Conservation (phyloP, 2,888 invertebrate species). For the Hyposoter didymator region DNA sequence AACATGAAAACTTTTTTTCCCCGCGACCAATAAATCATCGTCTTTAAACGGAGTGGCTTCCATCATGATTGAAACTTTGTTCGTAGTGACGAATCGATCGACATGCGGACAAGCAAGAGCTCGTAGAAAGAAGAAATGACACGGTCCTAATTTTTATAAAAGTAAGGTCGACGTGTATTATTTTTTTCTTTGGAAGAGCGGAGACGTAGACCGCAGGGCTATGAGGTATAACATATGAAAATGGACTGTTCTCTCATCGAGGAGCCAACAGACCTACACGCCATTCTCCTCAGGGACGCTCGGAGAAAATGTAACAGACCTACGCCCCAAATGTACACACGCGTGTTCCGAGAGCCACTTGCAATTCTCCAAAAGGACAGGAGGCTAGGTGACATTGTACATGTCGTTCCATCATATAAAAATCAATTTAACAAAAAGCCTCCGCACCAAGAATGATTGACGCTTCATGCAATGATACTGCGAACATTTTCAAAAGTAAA, state of each 20-base stretch:
- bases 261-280: conserved; percentile 24
- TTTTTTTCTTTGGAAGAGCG: not conserved
- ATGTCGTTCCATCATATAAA: conserved; percentile 70
- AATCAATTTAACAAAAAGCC: conserved; percentile 78
- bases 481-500: not conserved
- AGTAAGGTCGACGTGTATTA: not conserved
- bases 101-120: not conserved
- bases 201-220: not conserved
- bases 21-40: conserved; percentile 9
- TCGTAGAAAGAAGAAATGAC: not conserved
- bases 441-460: conserved; percentile 67
- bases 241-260: conserved; percentile 29
- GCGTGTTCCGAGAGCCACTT: conserved; percentile 44
- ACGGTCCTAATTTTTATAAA: conserved; percentile 33
- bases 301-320: conserved; percentile 6
- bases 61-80: conserved; percentile 9
- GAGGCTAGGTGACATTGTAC: conserved; percentile 17
- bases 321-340: conserved; percentile 50
- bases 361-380: conserved; percentile 2
- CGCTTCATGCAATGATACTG: conserved; percentile 28
- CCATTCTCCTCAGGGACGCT: conserved; percentile 31
- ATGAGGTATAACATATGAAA: conserved; percentile 6
- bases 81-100: conserved; percentile 5
- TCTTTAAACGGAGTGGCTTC: not conserved
- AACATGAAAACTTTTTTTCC: not conserved